phyloP scores from a whole-genome alignment of 2,888 invertebrate species.

The Drosophila nr. medialis region DNA sequence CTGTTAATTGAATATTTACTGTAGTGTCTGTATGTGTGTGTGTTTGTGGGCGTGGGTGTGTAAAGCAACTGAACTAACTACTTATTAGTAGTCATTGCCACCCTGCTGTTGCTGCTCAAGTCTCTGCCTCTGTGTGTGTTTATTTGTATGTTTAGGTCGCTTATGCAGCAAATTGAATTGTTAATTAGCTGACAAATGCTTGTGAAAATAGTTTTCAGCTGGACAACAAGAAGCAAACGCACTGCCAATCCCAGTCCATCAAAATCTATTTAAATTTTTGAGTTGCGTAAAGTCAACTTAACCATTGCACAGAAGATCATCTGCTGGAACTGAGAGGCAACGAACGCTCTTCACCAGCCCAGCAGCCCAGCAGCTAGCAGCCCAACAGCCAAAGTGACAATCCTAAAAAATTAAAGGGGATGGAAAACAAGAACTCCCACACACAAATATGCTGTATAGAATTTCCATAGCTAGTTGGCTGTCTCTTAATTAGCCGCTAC shows the following conservation, averaged over 20 bases:
- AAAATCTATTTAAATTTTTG: conserved; percentile 11
- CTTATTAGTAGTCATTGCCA: conserved; percentile 39
- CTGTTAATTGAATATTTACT: conserved; percentile 75
- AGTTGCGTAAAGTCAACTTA: neutral
- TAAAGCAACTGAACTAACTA: conserved; percentile 44
- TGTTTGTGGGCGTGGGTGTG: conserved; percentile 22
- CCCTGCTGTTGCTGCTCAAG: conserved; percentile 1
- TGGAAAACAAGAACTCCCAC: neutral
- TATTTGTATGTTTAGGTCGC: conserved; percentile 73
- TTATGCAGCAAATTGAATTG: conserved; percentile 78
- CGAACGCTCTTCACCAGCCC: neutral
- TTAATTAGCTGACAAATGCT: conserved; percentile 78
- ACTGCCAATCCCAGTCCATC: conserved; percentile 6
- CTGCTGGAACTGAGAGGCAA: neutral
- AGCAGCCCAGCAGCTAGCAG: neutral
- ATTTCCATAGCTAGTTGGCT: conserved; percentile 58
- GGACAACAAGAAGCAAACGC: conserved; percentile 8
- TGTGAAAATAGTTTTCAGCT: conserved; percentile 63
- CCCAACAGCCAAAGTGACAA: neutral
- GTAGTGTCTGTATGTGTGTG: conserved; percentile 28
- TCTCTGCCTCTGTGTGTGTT: conserved; percentile 14
- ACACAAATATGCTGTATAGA: conserved; percentile 57
- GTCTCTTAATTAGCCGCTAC: conserved; percentile 72
- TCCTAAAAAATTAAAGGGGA: neutral
- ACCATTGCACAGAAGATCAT: neutral